Base-by-base conservation (phyloP, 2,113 vertebrate genomes). In the Psammodynastes pulverulentus region DNA sequence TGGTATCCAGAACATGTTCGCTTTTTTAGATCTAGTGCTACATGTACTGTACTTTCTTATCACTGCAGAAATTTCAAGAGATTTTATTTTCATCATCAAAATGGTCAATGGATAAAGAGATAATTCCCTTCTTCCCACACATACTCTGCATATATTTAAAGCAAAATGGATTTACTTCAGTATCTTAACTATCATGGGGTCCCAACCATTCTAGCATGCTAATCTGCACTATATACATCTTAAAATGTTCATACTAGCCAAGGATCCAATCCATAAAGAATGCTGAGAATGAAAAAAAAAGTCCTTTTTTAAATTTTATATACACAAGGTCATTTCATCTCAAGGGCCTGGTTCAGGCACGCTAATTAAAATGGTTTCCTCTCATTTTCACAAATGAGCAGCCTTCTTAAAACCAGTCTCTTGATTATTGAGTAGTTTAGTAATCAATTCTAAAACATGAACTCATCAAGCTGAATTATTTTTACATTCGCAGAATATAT, bases 311-410 rank as follows among this genome's bases (percentile, higher is more conserved):
- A 23, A 56, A 24, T 0, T 79, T 85, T n/a, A 56, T 7, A 19
- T 5, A 51, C 13, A 72, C 9, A 89, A 5, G 88, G 48, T 67
- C 91, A 45, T 51, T n/a, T 92, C 89, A 56, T 87, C 43, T 48
- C 93, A 21, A 93, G 72, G 95, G 62, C 26, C 90, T 67, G 62
- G 6, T n/a, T 93, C 94, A 92, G 86, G 9, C 89, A 93, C 54
- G 2, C 0, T 89, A 6, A 23, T 95, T 93, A 90, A 91, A 96
- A 94, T 1, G 84, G 13, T 26, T 29, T 13, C 10, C 23, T 90
- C 62, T 88, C 72, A 56, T 93, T 95, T 93, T 90, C 88, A 92
- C 8, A 91, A 56, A 54, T 58, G 24, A 87, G 72, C 87, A 1
- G 56, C 9, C 43, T 26, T 9, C 88, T 43, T 9, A 94, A 92